Evolutionary conservation across 2,797 vertebrate genomes (phyloP).

Genomic region (Arremon aurantiirostris): DNA sequence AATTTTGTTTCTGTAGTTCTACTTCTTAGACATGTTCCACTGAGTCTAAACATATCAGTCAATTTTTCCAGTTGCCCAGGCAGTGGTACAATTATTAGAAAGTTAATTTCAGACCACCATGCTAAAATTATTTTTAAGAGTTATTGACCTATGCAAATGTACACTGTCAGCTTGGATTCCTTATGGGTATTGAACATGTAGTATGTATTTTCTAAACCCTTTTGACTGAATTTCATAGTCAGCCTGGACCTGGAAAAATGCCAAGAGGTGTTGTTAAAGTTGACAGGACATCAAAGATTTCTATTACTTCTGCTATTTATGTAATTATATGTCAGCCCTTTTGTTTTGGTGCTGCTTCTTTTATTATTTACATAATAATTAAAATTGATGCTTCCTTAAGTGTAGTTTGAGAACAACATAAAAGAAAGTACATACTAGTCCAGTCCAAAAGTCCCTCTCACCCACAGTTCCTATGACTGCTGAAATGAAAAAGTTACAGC

Average conservation of each 20-base stretch:
- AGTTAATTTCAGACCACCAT: background rate
- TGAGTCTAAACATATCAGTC: background rate
- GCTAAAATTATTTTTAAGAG: background rate
- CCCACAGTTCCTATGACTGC: background rate
- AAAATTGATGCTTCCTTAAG: background rate
- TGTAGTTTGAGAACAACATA: background rate
- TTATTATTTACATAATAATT: background rate
- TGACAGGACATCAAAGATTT: background rate
- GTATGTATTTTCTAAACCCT: background rate
- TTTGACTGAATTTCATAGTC: background rate
- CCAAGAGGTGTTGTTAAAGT: background rate
- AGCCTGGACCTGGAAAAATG: background rate
- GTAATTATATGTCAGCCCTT: background rate
- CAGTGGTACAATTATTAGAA: background rate
- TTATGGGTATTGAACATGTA: background rate
- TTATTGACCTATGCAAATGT: background rate
- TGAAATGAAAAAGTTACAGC: background rate
- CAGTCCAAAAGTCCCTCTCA: background rate
- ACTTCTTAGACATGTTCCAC: background rate
- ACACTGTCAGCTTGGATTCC: background rate
- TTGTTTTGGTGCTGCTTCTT: background rate
- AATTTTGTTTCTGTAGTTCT: background rate
- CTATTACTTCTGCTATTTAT: background rate
- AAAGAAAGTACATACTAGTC: background rate
- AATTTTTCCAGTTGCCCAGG: background rate